Base-by-base conservation (phyloP, 92 coral and sea anemone species). In the Phenganax marumi region DNA sequence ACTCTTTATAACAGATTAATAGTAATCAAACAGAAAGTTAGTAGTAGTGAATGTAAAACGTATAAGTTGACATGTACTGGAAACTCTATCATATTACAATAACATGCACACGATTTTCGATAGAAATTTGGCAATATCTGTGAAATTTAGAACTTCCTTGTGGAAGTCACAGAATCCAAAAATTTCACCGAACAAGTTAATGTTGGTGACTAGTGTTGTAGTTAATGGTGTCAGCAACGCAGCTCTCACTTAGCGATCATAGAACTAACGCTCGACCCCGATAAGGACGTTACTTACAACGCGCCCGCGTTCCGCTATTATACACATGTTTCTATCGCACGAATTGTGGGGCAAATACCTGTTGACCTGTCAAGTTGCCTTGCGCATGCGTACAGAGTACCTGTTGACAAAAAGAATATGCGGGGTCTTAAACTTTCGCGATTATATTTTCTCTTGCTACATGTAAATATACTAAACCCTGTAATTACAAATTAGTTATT, bases 191-290 rank as follows among this genome's bases (percentile, higher is more conserved):
- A 66, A 66, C 72, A 66, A 25, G 10, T 8, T 12, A 25, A n/a
- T 66, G 72, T 66, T 66, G 72, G 72, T 66, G 72, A 66, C 14
- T 0, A 66, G 72, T 66, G 72, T 33, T 66, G 72, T 66, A 10
- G 12, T 62, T 66, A 14, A 66, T 47, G 70, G 72, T 66, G 72
- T 66, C 50, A 66, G 72, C 72, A 66, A 66, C 48, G 50, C 72
- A 66, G 72, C 19, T 66, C 72, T 66, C 72, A 66, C 72, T 66
- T 5, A 1, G 6, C 72, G 72, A 66, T 66, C 72, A 66, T 13
- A 17, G 72, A 66, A 66, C 72, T 66, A 49, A 66, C 18, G 72
- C 72, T 66, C 72, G 8, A 66, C 72, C 72, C 72, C 72, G 72
- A 66, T 66, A 66, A 66, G 72, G 72, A 66, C 72, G 72, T 66